A percentile compares a stretch with the other conserved stretches of the same genome.
These are phyloP conservation scores for Meloidogyne chitwoodi DNA, from an alignment of 1,140 invertebrate species.

Conservation along the genomic window DNA sequence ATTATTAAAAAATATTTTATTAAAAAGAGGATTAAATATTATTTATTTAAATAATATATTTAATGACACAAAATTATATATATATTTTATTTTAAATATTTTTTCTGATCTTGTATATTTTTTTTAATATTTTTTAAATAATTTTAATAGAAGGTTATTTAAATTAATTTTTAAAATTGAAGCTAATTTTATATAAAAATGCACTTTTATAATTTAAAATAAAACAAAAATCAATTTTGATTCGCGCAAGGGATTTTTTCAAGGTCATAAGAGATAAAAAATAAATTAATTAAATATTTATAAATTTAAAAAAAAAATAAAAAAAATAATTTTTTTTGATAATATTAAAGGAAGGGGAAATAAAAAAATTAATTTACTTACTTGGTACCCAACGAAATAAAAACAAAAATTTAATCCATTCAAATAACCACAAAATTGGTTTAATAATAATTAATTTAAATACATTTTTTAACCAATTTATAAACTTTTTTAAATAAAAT, in stretches of 20 bases:
- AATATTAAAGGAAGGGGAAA: background rate
- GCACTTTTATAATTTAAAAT: too few species aligned
- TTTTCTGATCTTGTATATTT: too few species aligned
- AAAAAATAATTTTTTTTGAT: background rate
- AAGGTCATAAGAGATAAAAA: background rate
- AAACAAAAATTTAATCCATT: constrained; percentile 32
- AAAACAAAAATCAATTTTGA: background rate
- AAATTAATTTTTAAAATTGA: background rate
- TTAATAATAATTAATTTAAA: constrained; percentile 10
- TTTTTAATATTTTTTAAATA: too few species aligned
- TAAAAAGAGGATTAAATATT: too few species aligned
- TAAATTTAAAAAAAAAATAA: background rate
- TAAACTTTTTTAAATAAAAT: background rate
- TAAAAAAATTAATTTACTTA: constrained; percentile 5
- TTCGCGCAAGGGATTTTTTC: background rate
- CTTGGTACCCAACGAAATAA: constrained; percentile 34
- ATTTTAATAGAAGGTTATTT: too few species aligned
- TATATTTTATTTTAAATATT: too few species aligned
- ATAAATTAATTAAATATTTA: background rate
- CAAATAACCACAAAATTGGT: constrained; percentile 18
- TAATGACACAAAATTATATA: too few species aligned
- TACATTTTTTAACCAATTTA: constrained; percentile 21
- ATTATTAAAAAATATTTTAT: too few species aligned
- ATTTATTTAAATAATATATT: too few species aligned
- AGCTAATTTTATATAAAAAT: background rate